Evolutionary conservation across 1,140 invertebrate species (phyloP).

Genomic region (Drosophila neocordata): DNA sequence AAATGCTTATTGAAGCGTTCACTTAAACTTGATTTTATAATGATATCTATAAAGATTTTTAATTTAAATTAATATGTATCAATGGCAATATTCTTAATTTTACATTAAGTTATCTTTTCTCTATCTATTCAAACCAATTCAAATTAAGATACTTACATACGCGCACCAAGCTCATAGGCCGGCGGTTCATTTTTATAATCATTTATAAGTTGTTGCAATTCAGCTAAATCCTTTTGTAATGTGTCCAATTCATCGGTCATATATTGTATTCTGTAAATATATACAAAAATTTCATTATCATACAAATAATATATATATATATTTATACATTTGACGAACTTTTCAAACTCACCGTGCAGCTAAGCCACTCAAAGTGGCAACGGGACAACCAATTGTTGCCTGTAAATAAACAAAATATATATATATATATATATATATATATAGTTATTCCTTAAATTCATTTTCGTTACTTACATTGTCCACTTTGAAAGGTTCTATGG

Average conservation of each 20-base stretch:
- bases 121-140: too few relatives aligned
- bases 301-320: not conserved
- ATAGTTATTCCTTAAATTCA: too few relatives aligned
- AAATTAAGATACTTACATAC: too few relatives aligned
- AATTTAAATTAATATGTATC: too few relatives aligned
- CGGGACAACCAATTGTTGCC: slow-evolving; percentile 46
- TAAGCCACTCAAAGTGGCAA: slow-evolving; percentile 35
- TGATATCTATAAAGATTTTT: too few relatives aligned
- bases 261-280: slow-evolving; percentile 29
- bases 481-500: slow-evolving; percentile 32
- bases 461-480: too few relatives aligned
- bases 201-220: slow-evolving; percentile 49
- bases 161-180: not conserved
- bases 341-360: slow-evolving; percentile 40
- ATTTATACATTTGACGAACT: too few relatives aligned
- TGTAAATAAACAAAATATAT: not conserved
- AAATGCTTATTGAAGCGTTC: too few relatives aligned
- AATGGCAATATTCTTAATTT: too few relatives aligned
- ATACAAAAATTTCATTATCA: not conserved
- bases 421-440: too few relatives aligned
- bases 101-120: too few relatives aligned
- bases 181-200: slow-evolving; percentile 39
- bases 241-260: slow-evolving; percentile 46
- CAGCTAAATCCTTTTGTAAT: slow-evolving; percentile 32
- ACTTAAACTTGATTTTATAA: too few relatives aligned